A percentile compares a stretch with the other conserved stretches of the same genome.
Evolutionary conservation across 2,113 vertebrate genomes (phyloP).

Genomic region (Nesogale talazaci): DNA sequence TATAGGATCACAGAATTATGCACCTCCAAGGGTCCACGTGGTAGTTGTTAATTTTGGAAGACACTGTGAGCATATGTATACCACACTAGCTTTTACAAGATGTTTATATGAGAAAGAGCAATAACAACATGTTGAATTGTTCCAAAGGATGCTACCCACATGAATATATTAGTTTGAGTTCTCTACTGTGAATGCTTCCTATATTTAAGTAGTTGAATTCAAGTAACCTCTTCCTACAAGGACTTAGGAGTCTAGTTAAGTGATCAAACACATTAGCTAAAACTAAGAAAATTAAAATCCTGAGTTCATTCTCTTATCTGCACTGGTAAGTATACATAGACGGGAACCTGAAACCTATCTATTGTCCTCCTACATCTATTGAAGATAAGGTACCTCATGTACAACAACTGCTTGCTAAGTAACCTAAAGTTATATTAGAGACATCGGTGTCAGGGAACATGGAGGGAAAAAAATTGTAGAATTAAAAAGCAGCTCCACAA

Average conservation of each 20-base stretch:
- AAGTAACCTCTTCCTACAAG: not conserved
- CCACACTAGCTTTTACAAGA: not conserved
- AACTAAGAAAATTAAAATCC: too few species aligned
- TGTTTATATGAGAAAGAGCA: not conserved
- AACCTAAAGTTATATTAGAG: not conserved
- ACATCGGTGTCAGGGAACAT: not conserved
- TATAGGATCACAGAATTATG: not conserved
- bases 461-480: not conserved
- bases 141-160: not conserved
- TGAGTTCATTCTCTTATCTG: not conserved
- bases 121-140: not conserved
- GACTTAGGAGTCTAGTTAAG: not conserved
- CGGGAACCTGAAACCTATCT: not conserved
- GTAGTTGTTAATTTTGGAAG: not conserved
- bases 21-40: not conserved
- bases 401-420: not conserved
- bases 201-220: not conserved
- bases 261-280: not conserved
- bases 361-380: not conserved
- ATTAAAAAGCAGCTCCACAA: not conserved
- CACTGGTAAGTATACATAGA: not conserved
- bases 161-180: not conserved
- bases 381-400: not conserved
- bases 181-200: not conserved
- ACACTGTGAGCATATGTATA: not conserved